Evolutionary conservation across 2,888 invertebrate species (phyloP).

Genomic region (Epirrhoe alternata): DNA sequence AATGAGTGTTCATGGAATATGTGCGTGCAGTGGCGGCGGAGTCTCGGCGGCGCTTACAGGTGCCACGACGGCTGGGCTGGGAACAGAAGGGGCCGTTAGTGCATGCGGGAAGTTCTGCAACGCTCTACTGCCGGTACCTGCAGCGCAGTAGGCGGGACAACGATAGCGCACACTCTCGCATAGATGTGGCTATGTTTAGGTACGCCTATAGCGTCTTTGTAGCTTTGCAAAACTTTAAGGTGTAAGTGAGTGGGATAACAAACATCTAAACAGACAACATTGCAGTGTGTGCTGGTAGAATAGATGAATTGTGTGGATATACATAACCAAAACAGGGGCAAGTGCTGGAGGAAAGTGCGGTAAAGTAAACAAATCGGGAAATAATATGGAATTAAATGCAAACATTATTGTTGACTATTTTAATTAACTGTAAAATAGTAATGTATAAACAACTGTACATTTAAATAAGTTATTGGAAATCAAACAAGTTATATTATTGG

Average conservation of each 20-base stretch:
- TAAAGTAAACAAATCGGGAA: constrained; percentile 27
- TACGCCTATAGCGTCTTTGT: constrained; percentile 29
- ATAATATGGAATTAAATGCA: constrained; percentile 59
- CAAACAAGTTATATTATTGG: constrained; percentile 57
- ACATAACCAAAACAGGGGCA: constrained; percentile 36
- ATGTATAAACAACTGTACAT: constrained; percentile 78
- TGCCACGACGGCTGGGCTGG: constrained; percentile 82
- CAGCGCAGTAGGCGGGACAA: neutral
- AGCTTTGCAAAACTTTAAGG: constrained; percentile 68
- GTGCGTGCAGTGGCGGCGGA: constrained; percentile 77
- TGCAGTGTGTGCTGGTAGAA: constrained; percentile 43
- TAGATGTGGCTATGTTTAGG: constrained; percentile 10
- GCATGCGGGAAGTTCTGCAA: constrained; percentile 76
- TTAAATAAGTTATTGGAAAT: constrained; percentile 72
- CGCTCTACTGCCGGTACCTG: neutral
- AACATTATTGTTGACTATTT: constrained; percentile 73
- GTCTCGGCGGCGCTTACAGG: constrained; percentile 72
- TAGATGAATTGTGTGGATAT: constrained; percentile 23
- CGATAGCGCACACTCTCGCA: constrained; percentile 5
- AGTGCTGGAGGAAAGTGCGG: constrained; percentile 35
- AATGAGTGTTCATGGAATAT: constrained; percentile 84
- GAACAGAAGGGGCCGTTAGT: constrained; percentile 80
- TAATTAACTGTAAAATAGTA: constrained; percentile 74
- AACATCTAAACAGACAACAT: constrained; percentile 50
- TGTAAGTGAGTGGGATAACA: constrained; percentile 66